Percentiles rank a stretch among this genome's conserved stretches.
Conservation (phyloP, 1,140 invertebrate species). For the Potamilus streckersoni region DNA sequence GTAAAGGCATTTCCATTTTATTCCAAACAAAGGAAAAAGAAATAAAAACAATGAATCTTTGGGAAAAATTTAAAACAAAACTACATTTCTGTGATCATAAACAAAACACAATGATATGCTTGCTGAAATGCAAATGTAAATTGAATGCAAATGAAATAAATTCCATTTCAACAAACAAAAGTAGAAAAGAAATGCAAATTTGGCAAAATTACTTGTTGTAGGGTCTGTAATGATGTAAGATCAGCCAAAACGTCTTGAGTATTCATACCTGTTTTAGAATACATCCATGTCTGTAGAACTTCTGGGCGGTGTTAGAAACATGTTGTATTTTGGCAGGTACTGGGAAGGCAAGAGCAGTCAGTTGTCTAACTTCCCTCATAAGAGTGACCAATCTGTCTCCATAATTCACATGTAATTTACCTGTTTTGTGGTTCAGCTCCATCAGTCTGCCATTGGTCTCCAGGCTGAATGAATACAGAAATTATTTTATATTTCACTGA, state of each 20-base stretch:
- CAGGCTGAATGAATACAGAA: slow-evolving; percentile 68
- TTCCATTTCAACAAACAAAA: no score
- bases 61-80: no score
- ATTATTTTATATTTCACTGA: no score
- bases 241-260: neutral
- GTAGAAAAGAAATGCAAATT: no score
- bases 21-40: no score
- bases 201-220: no score
- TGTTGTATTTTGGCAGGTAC: slow-evolving; percentile 81
- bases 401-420: slow-evolving; percentile 89
- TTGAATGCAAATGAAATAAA: no score
- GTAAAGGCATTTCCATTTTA: no score
- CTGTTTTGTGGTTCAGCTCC: slow-evolving; percentile 78
- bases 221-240: neutral
- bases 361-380: slow-evolving; percentile 84
- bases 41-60: no score
- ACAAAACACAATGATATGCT: no score
- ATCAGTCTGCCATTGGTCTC: slow-evolving; percentile 82
- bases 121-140: no score
- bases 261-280: slow-evolving; percentile 82
- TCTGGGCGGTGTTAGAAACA: slow-evolving; percentile 76
- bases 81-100: no score
- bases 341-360: slow-evolving; percentile 82
- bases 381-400: slow-evolving; percentile 83
- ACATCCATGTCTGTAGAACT: slow-evolving; percentile 84